Percentiles rank a stretch among this genome's conserved stretches.
Conservation (phyloP, 2,888 invertebrate genomes). For the Stratiomys singularior region DNA sequence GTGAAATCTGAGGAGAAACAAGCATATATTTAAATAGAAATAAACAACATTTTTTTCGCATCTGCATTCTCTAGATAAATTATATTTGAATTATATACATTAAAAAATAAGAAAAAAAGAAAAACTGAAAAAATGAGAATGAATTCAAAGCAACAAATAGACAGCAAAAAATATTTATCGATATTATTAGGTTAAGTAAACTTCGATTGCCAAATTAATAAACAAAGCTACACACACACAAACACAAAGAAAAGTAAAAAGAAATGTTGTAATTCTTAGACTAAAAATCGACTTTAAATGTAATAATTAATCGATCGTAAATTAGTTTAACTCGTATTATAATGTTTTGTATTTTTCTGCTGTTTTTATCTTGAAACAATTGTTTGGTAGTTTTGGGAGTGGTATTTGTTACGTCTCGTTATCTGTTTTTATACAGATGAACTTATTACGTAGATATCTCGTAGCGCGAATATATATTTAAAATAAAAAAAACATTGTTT, state of each 20-base stretch:
- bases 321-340: not conserved
- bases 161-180: not conserved
- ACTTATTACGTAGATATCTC: too few species aligned
- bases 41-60: not conserved
- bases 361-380: not conserved
- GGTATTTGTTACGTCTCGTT: too few species aligned
- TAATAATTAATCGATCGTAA: not conserved
- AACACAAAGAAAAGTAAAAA: not conserved
- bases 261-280: slow-evolving; percentile 7
- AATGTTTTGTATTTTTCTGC: not conserved
- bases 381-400: not conserved
- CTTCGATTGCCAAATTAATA: slow-evolving; percentile 27
- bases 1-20: not conserved
- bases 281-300: not conserved
- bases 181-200: slow-evolving; percentile 18
- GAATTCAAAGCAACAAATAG: slow-evolving; percentile 3
- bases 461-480: too few species aligned
- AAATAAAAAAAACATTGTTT: too few species aligned
- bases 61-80: slow-evolving; percentile 3
- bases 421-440: too few species aligned
- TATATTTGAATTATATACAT: not conserved
- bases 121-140: not conserved
- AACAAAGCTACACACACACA: too few species aligned
- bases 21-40: not conserved
- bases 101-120: not conserved